Evolutionary conservation across 2,888 invertebrate species (phyloP), one percentile per base, ranked within the genome.

Genomic region (Argynnis bischoffii): DNA sequence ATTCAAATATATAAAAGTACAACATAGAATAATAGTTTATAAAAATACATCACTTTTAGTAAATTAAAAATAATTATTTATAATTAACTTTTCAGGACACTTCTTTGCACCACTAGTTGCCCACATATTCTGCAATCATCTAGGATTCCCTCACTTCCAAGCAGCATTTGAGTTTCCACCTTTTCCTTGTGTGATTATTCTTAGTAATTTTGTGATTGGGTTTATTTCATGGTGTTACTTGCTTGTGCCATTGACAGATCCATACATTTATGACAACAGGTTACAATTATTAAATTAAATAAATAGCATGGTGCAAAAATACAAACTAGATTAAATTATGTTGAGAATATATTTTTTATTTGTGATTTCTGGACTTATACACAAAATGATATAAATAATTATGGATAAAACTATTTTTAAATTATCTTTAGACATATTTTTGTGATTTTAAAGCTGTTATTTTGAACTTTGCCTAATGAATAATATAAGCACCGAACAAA

Each of bases 91-190:
- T 56, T 35, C 91, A 95, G 98, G 98, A 50, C 98, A 99, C 85
- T 95, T 99, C 77, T 93, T 96, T 18, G 97, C 98, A 1, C 97
- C 98, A 3, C 95, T 98, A 76, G 87, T 98, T 16, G 98, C 96
- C 1, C 99, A 99, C 86, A 96, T 97, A 47, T 98, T 98, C 86
- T 99, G 99, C 88, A 99, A 99, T 87, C 97, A 98, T 87, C 98
- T 99, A 98, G 99, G 99, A 8, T 96, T 99, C 81, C 99, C 99
- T 0, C 97, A 98, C 84, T 93, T 99, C 73, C 93, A 94, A 3
- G 98, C 90, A 72, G 83, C 93, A 6, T 70, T 74, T 0, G 84
- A 87, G 46, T 92, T 86, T 70, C 88, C 88, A 96, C 66, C 98
- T 97, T 84, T 83, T 98, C 4, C 76, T 95, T 6, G 99, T 99